These are phyloP conservation scores for Cataglyphis livida DNA, from an alignment of 2,888 invertebrate genomes.

Conservation along the genomic window DNA sequence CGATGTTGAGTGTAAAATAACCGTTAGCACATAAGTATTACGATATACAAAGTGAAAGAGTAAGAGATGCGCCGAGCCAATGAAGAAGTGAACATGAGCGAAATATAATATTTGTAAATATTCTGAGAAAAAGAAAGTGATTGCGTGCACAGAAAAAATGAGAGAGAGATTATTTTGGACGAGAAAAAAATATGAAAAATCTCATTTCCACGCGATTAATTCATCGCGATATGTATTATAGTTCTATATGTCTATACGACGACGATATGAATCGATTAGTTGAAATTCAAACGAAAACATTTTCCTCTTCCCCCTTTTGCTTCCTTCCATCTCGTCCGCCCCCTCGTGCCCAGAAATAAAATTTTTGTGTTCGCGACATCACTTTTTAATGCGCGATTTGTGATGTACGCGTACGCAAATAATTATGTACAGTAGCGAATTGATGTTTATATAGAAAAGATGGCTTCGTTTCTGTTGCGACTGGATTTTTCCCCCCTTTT, in stretches of 20 bases:
- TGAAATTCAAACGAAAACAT: not conserved
- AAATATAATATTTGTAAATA: constrained; percentile 47
- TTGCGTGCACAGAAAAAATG: constrained; percentile 5
- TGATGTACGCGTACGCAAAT: constrained; percentile 13
- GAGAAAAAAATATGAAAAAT: constrained; percentile 23
- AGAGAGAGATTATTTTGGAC: constrained; percentile 55
- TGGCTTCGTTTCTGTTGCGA: constrained; percentile 63
- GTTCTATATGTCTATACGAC: constrained; percentile 54
- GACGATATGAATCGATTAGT: constrained; percentile 11
- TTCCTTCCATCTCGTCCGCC: not conserved
- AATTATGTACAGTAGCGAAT: constrained; percentile 69
- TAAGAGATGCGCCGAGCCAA: not conserved
- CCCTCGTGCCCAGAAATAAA: not conserved
- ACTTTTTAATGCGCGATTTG: not conserved
- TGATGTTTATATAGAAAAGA: constrained; percentile 71
- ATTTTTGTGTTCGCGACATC: not conserved
- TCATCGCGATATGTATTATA: constrained; percentile 59
- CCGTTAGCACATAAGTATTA: constrained; percentile 73
- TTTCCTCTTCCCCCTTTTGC: not conserved
- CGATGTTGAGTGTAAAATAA: constrained; percentile 80
- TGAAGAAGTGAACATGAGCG: not conserved
- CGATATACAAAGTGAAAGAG: constrained; percentile 15
- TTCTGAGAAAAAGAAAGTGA: constrained; percentile 44
- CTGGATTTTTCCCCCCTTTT: constrained; percentile 44
- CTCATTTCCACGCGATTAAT: constrained; percentile 46